Evolutionary conservation across 2,888 invertebrate genomes (phyloP), one percentile per base, ranked within the genome.

Genomic region (Crepidodera aurea): DNA sequence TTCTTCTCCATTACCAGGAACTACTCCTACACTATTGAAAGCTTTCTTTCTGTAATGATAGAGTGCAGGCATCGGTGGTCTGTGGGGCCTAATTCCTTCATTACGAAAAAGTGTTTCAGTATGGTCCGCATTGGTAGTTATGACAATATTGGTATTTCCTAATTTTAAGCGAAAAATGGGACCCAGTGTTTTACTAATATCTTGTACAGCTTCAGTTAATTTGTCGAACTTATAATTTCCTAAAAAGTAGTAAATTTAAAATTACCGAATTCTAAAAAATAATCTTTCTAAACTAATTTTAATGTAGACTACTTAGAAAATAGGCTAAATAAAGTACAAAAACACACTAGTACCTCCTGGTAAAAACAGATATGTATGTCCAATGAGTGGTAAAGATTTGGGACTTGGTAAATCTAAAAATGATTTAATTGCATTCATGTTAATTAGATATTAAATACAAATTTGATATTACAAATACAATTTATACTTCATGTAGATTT

Each of bases 1-100:
- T 68, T 86, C 85, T 13, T 83, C 81, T 0, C 86, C 87, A 74
- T 86, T 86, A 48, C 83, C 84, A 62, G 85, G 84, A 10, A 86
- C 84, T 3, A 86, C 78, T 8, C 86, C 87, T 7, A 82, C 82
- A 60, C 85, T 84, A 8, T 73, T 75, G 65, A 78, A 82, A 4
- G 67, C 66, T 66, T 81, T 78, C 64, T 81, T 71, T 40, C 86
- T 74, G 68, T 84, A 85, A 64, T 82, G 73, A 55, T 81, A 77
- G 5, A 85, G 77, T 1, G 85, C 84, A 37, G 84, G 83, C 69
- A 87, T 82, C 1, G 84, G 80, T 1, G 83, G 83, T 39, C 86
- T 80, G 57, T 79, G 69, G 1, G 87, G 86, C 48, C 72, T 75
- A 64, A 79, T 80, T 6, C 85, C 86, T 72, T 86, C 86, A 58